Evolutionary conservation across 2,888 invertebrate genomes (phyloP).

Genomic region (Xestia c-nigrum): DNA sequence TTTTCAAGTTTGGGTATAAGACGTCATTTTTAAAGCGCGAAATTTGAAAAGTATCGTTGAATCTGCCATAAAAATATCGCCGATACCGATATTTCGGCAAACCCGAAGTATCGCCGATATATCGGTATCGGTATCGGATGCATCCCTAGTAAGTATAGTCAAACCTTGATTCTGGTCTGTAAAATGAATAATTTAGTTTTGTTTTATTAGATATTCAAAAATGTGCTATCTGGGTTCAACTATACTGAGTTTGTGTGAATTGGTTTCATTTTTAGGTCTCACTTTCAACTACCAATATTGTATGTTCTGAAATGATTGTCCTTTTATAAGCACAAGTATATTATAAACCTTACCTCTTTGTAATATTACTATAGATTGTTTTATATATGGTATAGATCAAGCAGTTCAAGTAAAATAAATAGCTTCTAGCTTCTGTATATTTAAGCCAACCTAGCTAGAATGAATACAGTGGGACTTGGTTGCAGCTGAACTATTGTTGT

Average conservation of each 20-base stretch:
- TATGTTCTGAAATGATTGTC: background rate
- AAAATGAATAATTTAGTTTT: background rate
- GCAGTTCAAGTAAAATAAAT: background rate
- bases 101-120: too few relatives aligned
- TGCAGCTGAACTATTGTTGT: background rate
- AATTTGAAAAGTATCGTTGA: too few relatives aligned
- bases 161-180: background rate
- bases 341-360: background rate
- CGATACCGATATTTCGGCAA: too few relatives aligned
- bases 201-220: background rate
- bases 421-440: constrained; percentile 19
- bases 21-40: too few relatives aligned
- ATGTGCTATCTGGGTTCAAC: background rate
- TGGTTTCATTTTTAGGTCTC: background rate
- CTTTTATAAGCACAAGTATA: background rate
- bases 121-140: too few relatives aligned
- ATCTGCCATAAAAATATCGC: too few relatives aligned
- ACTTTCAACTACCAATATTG: background rate
- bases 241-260: background rate
- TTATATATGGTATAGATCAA: background rate
- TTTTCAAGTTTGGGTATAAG: too few relatives aligned
- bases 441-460: constrained; percentile 3
- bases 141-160: too few relatives aligned
- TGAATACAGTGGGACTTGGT: background rate
- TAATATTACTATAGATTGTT: background rate